These are phyloP conservation scores for Vandiemenella viatica DNA, from an alignment of 2,888 invertebrate species.

Conservation along the genomic window DNA sequence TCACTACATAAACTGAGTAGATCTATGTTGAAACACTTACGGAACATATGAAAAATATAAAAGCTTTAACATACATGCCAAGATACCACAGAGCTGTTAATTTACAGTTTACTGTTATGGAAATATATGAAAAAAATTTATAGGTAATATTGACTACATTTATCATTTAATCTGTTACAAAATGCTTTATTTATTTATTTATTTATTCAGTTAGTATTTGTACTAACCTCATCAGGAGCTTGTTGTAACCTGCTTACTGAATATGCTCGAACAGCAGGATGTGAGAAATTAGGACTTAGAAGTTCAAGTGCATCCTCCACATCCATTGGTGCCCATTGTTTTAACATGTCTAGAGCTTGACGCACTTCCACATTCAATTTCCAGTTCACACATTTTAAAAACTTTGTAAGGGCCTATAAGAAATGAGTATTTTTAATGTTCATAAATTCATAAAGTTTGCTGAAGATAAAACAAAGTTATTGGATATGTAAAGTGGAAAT, in stretches of 20 bases:
- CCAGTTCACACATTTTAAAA: constrained; percentile 97
- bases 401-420: constrained; percentile 73
- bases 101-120: too few species aligned
- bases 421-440: too few species aligned
- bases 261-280: constrained; percentile 80
- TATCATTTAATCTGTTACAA: not conserved
- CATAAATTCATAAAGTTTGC: too few species aligned
- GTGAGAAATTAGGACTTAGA: constrained; percentile 72
- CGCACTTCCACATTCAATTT: constrained; percentile 68
- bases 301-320: constrained; percentile 95
- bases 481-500: too few species aligned
- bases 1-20: too few species aligned
- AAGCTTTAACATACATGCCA: too few species aligned
- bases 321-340: constrained; percentile 91
- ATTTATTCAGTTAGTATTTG: too few species aligned
- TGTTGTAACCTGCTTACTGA: constrained; percentile 83
- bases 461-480: too few species aligned
- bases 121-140: too few species aligned
- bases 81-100: too few species aligned
- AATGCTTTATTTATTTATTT: not conserved
- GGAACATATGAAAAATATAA: too few species aligned
- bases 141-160: not conserved
- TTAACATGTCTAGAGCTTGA: constrained; percentile 78
- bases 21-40: too few species aligned
- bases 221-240: constrained; percentile 66